Evolutionary conservation across 2,797 vertebrate genomes (phyloP), one percentile per base, ranked within the genome.

Genomic region (Oreonectes daqikongensis): DNA sequence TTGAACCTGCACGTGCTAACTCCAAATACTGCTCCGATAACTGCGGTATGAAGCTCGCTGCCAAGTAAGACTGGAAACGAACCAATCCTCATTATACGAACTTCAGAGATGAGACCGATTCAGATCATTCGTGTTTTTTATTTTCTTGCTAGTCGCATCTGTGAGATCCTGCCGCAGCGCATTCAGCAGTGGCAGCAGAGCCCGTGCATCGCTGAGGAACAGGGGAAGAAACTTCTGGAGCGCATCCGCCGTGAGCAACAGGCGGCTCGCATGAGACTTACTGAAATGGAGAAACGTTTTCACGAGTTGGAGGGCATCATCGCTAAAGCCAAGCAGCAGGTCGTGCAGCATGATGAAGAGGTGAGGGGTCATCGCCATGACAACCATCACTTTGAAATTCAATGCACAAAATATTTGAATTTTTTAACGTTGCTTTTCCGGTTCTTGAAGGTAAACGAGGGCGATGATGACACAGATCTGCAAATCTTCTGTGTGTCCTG

Each of bases 151-250:
- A 96, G 95, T 79, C 95, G 94, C 12, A 95, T 96, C 87, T 95
- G 94, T 14, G 94, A 95, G 91, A 95, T 95, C 88, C 91, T 96
- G 0, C 95, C 95, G 0, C 95, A 96, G 92, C 93, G 95, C 18
- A 96, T 96, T 85, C 95, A 97, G 88, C 95, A 97, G 87, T 97
- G 96, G 96, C 96, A 98, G 89, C 95, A 96, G 91, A 96, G 95
- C 80, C 96, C 96, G 0, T 97, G 96, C 14, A 93, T 98, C 10
- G 96, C 96, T 0, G 96, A 98, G 87, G 96, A 98, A 61, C 95
- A 95, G 0, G 96, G 95, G 7, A 94, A 95, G 87, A 94, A 95
- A 83, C 92, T 97, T 20, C 92, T 98, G 14, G 95, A 97, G 76
- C 91, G 94, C n/a, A 97, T 97, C 84, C 91, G 95, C 1, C 92